These are phyloP conservation scores for Wiebesia pumilae DNA, from an alignment of 1,140 invertebrate genomes.

Conservation along the genomic window DNA sequence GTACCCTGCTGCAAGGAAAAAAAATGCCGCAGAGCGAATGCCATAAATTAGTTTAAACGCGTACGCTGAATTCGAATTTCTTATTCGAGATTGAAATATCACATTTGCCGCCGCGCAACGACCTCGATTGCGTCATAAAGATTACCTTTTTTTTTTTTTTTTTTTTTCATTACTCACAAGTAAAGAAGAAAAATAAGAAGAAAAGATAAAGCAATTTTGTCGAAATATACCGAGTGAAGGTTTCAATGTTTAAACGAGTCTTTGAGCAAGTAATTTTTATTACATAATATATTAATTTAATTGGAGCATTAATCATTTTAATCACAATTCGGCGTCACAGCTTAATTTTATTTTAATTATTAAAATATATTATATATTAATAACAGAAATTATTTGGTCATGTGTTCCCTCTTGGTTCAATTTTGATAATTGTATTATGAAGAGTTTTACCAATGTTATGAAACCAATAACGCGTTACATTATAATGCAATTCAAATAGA, in stretches of 20 bases:
- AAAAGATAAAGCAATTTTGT: constrained; percentile 46
- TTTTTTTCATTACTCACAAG: constrained; percentile 22
- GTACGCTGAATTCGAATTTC: constrained; percentile 42
- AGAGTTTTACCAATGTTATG: background rate
- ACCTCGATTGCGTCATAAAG: constrained; percentile 35
- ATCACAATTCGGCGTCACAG: background rate
- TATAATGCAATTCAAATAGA: background rate
- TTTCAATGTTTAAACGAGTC: constrained; percentile 10
- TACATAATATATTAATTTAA: constrained; percentile 25
- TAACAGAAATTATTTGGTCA: background rate
- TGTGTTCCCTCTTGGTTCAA: background rate
- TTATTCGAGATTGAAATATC: constrained; percentile 46
- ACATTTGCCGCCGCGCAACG: constrained; percentile 11
- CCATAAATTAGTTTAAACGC: constrained; percentile 41
- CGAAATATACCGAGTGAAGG: constrained; percentile 19
- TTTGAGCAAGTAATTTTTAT: constrained; percentile 21
- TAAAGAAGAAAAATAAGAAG: constrained; percentile 11
- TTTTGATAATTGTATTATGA: background rate
- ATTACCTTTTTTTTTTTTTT: constrained; percentile 41
- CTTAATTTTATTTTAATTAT: constrained; percentile 2
- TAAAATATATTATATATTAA: background rate
- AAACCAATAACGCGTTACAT: background rate
- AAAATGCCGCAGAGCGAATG: constrained; percentile 5
- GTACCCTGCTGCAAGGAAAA: background rate
- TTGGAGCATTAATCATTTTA: background rate